Base-by-base conservation (phyloP, 2,113 vertebrate species). In the Sander vitreus region DNA sequence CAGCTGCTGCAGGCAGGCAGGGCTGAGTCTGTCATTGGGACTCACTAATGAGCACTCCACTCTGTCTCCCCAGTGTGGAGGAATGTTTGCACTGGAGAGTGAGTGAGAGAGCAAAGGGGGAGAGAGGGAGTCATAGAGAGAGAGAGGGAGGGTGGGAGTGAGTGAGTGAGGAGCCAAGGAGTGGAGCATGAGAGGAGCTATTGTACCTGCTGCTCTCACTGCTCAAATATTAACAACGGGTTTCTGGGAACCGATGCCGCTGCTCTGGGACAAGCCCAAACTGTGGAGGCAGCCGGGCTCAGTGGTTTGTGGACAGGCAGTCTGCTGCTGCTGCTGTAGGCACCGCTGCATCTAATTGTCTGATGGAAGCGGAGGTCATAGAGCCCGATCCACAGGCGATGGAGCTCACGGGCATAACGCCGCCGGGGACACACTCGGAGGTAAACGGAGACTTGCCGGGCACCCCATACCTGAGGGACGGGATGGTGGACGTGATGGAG, bases 331-430 rank as follows among this genome's bases (percentile, higher is more conserved):
- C 76, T 54, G 84, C 81, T 74, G 76, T 85, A 88, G 75, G 74
- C 82, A 39, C 78, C 13, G 23, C 85, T 84, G 77, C 88, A 55
- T 83, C 84, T 86, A 59, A 84, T 67, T 83, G 54, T 77, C 72
- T 75, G 84, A 95, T 96, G 94, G 94, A 95, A 93, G 94, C 93
- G 94, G 95, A 93, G 92, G 93, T 92, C 85, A 90, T 87, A 4
- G 89, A 91, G 86, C 86, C 85, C 13, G 90, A 91, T 87, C 86
- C 73, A 59, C 91, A 76, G 80, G 71, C 76, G 18, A 63, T 45
- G 80, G 85, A 90, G 90, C 80, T 82, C 81, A 60, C 76, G 21
- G 72, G 81, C 84, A 66, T 64, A 77, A 71, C 76, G 11, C 47
- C 78, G 57, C 78, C 48, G 2, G 67, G 65, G 76, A 84, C 77